A percentile compares a stretch with the other conserved stretches of the same genome.
Evolutionary conservation across 2,888 invertebrate species (phyloP).

Genomic region (Athalia circularis): DNA sequence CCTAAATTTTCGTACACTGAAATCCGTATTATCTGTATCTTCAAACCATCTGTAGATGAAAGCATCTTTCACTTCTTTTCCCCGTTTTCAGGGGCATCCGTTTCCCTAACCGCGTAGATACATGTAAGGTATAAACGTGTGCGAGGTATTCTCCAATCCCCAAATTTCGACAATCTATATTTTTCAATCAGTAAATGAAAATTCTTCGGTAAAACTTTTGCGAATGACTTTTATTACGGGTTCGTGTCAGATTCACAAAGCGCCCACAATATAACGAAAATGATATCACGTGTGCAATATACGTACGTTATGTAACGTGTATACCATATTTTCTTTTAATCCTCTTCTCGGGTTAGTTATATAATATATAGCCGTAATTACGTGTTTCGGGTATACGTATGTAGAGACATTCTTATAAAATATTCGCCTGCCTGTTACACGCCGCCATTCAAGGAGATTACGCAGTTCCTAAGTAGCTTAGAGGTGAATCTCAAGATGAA

Average conservation of each 20-base stretch:
- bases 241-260: not conserved
- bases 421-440: conserved; percentile 24
- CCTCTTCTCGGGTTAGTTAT: not conserved
- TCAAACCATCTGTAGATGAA: not conserved
- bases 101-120: too few species aligned
- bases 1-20: not conserved
- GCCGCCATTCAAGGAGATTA: conserved; percentile 20
- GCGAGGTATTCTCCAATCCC: conserved; percentile 9
- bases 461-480: conserved; percentile 43
- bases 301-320: not conserved
- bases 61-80: too few species aligned
- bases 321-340: conserved; percentile 17
- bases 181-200: not conserved
- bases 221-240: not conserved
- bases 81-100: too few species aligned
- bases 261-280: not conserved
- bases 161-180: not conserved
- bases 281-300: not conserved
- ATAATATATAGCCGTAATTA: conserved; percentile 12
- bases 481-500: conserved; percentile 38
- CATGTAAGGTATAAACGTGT: not conserved
- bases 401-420: conserved; percentile 23
- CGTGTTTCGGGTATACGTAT: conserved; percentile 3
- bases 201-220: not conserved
- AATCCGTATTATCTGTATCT: conserved; percentile 15